A percentile compares a stretch with the other conserved stretches of the same genome.
Conservation (phyloP, 2,888 invertebrate species). For the Lutraria lutraria region DNA sequence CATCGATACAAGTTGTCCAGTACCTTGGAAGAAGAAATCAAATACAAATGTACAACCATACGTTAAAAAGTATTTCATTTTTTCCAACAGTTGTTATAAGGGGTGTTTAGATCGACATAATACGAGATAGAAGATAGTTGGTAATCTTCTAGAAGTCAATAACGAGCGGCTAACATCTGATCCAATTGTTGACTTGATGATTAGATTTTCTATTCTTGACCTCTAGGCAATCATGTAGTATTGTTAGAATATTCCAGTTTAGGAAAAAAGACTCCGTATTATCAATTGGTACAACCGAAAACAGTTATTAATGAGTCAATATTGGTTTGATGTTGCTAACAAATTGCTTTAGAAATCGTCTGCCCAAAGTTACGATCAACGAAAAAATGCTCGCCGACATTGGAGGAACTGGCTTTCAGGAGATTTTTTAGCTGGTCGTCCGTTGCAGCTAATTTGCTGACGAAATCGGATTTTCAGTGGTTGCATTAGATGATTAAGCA, state of each 20-base stretch:
- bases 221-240: slow-evolving; percentile 8
- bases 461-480: too few species aligned
- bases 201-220: not conserved
- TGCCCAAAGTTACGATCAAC: not conserved
- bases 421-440: too few species aligned
- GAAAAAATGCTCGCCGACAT: not conserved
- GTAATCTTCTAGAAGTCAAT: not conserved
- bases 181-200: not conserved
- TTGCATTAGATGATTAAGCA: too few species aligned
- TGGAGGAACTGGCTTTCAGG: not conserved
- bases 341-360: not conserved
- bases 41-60: not conserved
- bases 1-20: not conserved
- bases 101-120: not conserved
- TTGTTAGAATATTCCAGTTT: not conserved
- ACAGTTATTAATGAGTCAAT: not conserved
- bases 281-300: not conserved
- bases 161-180: not conserved
- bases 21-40: not conserved
- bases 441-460: too few species aligned
- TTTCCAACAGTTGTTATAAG: not conserved
- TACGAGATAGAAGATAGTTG: not conserved
- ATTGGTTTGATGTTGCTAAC: not conserved
- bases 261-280: not conserved
- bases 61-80: not conserved